Evolutionary conservation across 64 coral and sea anemone genomes (phyloP).

Genomic region (Porites lutea): DNA sequence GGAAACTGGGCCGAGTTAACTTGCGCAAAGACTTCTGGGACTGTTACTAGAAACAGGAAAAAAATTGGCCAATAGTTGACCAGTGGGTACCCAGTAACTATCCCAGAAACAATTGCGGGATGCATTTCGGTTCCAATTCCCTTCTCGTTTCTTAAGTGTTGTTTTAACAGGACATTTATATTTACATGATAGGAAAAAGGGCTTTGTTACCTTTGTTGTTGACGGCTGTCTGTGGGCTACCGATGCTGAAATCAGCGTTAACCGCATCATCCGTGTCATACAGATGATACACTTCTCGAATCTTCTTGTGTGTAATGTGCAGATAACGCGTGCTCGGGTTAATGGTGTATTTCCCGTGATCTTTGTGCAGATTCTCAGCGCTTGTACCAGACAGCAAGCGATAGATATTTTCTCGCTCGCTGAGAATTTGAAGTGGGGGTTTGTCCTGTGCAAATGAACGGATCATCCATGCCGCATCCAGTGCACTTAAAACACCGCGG

Average conservation of each 20-base stretch:
- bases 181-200: background rate
- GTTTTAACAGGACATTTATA: no score
- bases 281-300: constrained; percentile 91
- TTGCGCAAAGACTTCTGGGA: no score
- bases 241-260: constrained; percentile 89
- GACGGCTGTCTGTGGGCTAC: constrained; percentile 53
- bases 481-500: constrained; percentile 94
- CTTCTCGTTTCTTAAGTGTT: no score
- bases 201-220: constrained; percentile 3
- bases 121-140: no score
- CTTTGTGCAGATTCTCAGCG: constrained; percentile 88
- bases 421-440: constrained; percentile 91
- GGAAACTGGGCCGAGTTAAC: no score
- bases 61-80: no score
- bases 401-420: constrained; percentile 97
- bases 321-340: constrained; percentile 86
- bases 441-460: constrained; percentile 92
- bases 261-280: constrained; percentile 97
- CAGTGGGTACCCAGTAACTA: no score
- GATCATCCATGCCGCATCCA: constrained; percentile 98
- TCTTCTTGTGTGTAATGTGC: constrained; percentile 78
- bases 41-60: no score
- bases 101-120: no score
- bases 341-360: constrained; percentile 88
- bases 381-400: constrained; percentile 86